Conservation (phyloP, 1,140 invertebrate genomes). For the Calephelis nemesis region DNA sequence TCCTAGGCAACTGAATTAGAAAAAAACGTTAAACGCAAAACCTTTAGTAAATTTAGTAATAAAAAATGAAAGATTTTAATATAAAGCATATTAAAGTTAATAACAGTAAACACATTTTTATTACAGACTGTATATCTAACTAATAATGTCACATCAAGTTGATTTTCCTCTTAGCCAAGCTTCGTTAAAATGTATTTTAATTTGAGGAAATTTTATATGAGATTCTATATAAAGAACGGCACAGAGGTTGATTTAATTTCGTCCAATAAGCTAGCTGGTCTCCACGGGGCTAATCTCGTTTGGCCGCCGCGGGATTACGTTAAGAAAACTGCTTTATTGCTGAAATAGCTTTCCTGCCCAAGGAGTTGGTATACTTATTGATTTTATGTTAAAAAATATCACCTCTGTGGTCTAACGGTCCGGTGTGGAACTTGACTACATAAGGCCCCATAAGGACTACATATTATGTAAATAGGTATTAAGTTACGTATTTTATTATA, state of each 20-base stretch:
- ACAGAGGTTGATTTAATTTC: conserved; percentile 28
- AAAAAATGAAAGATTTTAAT: neutral
- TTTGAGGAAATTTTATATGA: conserved; percentile 26
- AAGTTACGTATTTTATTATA: no score
- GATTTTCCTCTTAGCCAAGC: neutral
- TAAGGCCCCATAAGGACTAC: no score
- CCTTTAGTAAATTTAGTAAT: no score
- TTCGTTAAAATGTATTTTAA: conserved; percentile 22
- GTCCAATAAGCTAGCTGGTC: conserved; percentile 23
- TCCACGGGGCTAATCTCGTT: conserved; percentile 35
- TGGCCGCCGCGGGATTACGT: conserved; percentile 26
- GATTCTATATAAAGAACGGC: conserved; percentile 27
- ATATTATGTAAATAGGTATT: no score
- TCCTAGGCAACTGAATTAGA: no score
- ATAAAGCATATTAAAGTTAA: conserved; percentile 7
- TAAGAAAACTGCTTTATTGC: conserved; percentile 1
- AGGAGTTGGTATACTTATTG: no score
- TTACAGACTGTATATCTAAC: conserved; percentile 1
- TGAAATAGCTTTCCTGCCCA: neutral
- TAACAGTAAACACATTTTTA: neutral
- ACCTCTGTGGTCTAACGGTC: no score
- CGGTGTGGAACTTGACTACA: no score
- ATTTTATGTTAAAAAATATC: no score
- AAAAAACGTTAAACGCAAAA: no score
- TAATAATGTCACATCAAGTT: conserved; percentile 8